phyloP scores from a whole-genome alignment of 2,113 vertebrate genomes.

The Geococcyx californianus region DNA sequence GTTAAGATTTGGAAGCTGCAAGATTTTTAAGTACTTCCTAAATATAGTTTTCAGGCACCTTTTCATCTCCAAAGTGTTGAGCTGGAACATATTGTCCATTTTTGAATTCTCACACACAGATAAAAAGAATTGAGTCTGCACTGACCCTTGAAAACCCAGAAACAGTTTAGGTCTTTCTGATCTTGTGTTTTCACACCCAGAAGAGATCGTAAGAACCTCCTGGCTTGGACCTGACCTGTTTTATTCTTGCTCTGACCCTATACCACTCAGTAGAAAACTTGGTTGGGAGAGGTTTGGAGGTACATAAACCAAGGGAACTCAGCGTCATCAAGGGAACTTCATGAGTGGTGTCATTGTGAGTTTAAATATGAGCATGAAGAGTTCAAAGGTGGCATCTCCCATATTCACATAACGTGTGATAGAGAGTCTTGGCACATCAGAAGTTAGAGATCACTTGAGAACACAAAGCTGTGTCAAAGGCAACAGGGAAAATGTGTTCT shows the following conservation, averaged over 20 bases:
- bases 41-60: background rate
- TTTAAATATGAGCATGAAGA: background rate
- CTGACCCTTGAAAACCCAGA: background rate
- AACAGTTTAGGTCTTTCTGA: background rate
- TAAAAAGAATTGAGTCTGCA: background rate
- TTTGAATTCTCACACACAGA: background rate
- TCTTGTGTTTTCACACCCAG: background rate
- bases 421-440: background rate
- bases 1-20: background rate
- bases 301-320: background rate
- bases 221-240: background rate
- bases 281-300: background rate
- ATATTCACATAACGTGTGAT: background rate
- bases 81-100: background rate
- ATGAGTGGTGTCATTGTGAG: background rate
- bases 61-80: background rate
- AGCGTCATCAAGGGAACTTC: background rate
- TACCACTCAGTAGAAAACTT: background rate
- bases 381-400: background rate
- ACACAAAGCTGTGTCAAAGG: background rate
- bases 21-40: background rate
- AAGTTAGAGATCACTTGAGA: conserved; percentile 19
- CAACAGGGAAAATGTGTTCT: background rate
- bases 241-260: background rate
- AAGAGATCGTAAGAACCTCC: background rate